Evolutionary conservation across 2,797 vertebrate genomes (phyloP).

Genomic region (Mus minutoides): DNA sequence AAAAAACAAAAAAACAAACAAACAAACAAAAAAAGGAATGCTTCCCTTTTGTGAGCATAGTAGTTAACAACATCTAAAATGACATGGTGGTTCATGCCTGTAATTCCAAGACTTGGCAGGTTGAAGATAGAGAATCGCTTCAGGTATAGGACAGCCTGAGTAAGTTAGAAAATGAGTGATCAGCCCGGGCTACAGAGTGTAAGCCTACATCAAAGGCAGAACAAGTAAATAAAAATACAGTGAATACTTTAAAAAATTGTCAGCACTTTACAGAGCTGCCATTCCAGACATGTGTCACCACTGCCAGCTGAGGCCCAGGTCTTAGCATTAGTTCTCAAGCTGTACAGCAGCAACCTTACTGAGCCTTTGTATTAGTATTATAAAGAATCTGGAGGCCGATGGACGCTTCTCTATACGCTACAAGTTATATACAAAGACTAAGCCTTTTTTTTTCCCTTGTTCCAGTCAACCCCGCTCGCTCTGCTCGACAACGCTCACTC

Average conservation of each 20-base stretch:
- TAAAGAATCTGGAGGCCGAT: not conserved
- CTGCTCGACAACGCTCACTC: too few species aligned
- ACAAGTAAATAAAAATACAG: not conserved
- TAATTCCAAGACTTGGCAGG: not conserved
- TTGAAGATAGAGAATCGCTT: not conserved
- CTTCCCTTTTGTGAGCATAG: not conserved
- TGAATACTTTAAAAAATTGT: not conserved
- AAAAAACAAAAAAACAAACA: too few species aligned
- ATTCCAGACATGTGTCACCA: not conserved
- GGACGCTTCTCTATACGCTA: not conserved
- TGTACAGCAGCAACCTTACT: too few species aligned
- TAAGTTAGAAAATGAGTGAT: not conserved
- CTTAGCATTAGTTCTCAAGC: not conserved
- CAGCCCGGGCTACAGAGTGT: not conserved
- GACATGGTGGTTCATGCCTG: not conserved
- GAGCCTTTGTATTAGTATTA: not conserved
- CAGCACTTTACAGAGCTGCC: not conserved
- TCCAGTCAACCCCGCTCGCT: too few species aligned
- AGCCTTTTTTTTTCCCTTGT: too few species aligned
- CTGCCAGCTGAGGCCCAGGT: not conserved
- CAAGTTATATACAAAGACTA: not conserved
- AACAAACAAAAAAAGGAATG: too few species aligned
- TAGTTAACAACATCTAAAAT: not conserved
- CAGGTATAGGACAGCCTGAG: not conserved
- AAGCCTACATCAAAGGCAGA: not conserved